Conservation (phyloP, 2,797 vertebrate species). For the Oreochromis mossambicus region DNA sequence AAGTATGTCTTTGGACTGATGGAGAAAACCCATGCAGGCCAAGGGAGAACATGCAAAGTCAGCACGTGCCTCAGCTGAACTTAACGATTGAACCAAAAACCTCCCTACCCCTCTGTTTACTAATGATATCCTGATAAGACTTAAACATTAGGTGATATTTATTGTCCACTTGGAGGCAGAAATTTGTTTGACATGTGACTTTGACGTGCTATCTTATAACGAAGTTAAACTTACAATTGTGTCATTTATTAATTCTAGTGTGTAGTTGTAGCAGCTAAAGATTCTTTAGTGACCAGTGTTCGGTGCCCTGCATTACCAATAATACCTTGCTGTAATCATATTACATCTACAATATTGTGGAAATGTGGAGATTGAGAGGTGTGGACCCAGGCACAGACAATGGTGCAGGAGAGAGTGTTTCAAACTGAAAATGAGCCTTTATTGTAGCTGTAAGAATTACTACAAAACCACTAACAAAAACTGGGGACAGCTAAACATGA, state of each 20-base stretch:
- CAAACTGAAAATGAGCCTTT: background rate
- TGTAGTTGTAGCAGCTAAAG: background rate
- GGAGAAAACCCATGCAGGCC: fast-evolving
- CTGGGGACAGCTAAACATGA: background rate
- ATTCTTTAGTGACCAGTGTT: background rate
- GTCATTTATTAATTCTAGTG: background rate
- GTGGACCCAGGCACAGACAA: background rate
- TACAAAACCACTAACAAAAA: background rate
- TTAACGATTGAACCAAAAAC: background rate
- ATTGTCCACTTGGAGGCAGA: background rate
- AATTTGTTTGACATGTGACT: background rate
- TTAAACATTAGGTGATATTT: background rate
- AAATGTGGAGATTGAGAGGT: background rate
- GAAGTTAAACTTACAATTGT: background rate
- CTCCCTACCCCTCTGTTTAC: background rate
- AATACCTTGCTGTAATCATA: background rate
- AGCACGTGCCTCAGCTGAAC: background rate
- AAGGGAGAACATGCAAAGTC: background rate
- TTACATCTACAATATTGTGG: background rate
- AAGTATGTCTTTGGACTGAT: background rate
- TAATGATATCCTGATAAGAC: background rate
- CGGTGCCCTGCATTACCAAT: background rate
- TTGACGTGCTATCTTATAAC: fast-evolving
- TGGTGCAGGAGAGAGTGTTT: background rate
- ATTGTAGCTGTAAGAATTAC: background rate